Evolutionary conservation across 1,140 invertebrate genomes (phyloP).

Genomic region (Phocides pigmalion): DNA sequence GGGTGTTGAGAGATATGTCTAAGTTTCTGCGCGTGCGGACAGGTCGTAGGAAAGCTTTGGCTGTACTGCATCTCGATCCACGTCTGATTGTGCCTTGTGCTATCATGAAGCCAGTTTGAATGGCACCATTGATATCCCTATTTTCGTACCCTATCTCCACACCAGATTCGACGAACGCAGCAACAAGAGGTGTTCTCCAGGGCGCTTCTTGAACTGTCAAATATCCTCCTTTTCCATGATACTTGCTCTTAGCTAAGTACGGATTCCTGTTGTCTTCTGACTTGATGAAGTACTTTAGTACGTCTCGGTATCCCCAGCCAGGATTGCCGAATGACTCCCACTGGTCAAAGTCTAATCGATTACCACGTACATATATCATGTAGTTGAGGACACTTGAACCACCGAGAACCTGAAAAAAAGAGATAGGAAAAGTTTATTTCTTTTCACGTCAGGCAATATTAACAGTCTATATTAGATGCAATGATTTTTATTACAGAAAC

Average conservation of each 20-base stretch:
- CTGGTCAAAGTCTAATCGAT: slow-evolving; percentile 93
- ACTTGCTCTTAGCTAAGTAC: slow-evolving; percentile 88
- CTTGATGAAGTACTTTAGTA: slow-evolving; percentile 95
- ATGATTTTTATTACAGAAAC: no score
- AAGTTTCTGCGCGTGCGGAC: slow-evolving; percentile 91
- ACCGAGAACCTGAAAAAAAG: slow-evolving; percentile 87
- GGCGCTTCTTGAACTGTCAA: slow-evolving; percentile 93
- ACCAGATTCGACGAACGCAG: slow-evolving; percentile 94
- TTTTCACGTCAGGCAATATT: no score
- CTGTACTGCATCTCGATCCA: slow-evolving; percentile 94
- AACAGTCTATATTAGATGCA: no score
- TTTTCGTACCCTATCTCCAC: slow-evolving; percentile 94
- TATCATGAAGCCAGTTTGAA: slow-evolving; percentile 94
- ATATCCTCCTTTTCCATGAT: slow-evolving; percentile 90
- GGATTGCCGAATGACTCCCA: slow-evolving; percentile 95
- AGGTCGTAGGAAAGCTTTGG: slow-evolving; percentile 94
- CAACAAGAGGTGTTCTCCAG: slow-evolving; percentile 91
- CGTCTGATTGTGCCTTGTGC: slow-evolving; percentile 94
- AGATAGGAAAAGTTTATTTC: not conserved
- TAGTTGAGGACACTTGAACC: slow-evolving; percentile 97
- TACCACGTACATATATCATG: slow-evolving; percentile 96
- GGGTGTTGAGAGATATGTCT: slow-evolving; percentile 90
- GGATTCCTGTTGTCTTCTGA: slow-evolving; percentile 95
- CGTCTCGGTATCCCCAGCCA: slow-evolving; percentile 95
- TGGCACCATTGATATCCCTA: slow-evolving; percentile 93